phyloP scores from a whole-genome alignment of 2,113 vertebrate genomes.

The Myxocyprinus asiaticus region DNA sequence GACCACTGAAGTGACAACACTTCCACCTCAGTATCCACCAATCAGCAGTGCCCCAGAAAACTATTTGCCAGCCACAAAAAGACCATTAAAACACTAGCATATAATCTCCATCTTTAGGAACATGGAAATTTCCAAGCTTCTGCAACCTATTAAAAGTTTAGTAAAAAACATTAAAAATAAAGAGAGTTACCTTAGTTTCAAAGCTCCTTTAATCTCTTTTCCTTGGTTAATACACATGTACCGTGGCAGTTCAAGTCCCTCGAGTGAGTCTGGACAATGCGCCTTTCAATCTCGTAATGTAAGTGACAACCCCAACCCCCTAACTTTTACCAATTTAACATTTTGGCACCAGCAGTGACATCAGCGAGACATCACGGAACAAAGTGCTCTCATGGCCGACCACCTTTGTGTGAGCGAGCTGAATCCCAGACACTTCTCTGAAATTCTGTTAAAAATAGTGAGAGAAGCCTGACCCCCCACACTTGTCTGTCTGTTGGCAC shows the following conservation, averaged over 20 bases:
- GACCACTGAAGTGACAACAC: too few species aligned
- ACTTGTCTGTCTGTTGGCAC: neutral
- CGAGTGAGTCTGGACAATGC: constrained; percentile 41
- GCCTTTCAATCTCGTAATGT: constrained; percentile 33
- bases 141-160: neutral
- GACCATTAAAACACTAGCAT: too few species aligned
- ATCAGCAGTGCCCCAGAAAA: too few species aligned
- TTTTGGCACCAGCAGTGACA: constrained; percentile 60
- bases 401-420: constrained; percentile 34
- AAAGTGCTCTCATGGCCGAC: constrained; percentile 40
- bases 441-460: constrained; percentile 91
- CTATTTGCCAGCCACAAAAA: too few species aligned
- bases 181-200: constrained; percentile 30
- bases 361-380: constrained; percentile 57
- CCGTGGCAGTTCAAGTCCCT: neutral
- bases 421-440: constrained; percentile 79
- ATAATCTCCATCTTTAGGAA: neutral
- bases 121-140: neutral
- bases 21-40: too few species aligned
- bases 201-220: constrained; percentile 22
- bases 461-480: constrained; percentile 53
- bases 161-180: neutral
- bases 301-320: constrained; percentile 13
- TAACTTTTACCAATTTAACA: constrained; percentile 62
- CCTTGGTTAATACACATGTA: neutral